Conservation (phyloP, 2,888 invertebrate species). For the Acrobasis suavella region DNA sequence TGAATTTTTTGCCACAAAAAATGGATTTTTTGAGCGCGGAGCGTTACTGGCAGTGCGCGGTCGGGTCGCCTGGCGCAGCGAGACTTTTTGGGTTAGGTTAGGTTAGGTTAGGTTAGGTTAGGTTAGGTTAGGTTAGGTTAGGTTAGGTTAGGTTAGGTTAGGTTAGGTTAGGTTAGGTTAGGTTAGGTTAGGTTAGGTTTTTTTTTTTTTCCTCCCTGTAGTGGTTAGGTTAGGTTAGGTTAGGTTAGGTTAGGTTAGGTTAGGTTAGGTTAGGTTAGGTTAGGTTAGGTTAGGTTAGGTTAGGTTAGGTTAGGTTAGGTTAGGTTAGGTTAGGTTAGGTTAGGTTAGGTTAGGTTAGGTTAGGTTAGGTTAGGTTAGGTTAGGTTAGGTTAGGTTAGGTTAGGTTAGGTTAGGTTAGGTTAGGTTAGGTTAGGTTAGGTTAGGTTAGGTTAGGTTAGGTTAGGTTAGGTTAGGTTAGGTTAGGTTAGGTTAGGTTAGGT, state of each 20-base stretch:
- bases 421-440: no score
- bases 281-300: constrained; percentile 30
- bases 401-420: no score
- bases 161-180: constrained; percentile 28
- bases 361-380: constrained; percentile 32
- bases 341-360: constrained; percentile 29
- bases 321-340: constrained; percentile 29
- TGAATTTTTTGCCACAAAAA: no score
- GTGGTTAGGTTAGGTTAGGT: constrained; percentile 27
- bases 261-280: constrained; percentile 29
- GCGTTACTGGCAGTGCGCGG: no score
- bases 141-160: constrained; percentile 25
- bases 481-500: no score
- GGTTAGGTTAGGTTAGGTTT: constrained; percentile 29
- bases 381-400: constrained; percentile 10
- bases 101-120: constrained; percentile 36
- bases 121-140: constrained; percentile 26
- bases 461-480: no score
- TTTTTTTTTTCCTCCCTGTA: no score
- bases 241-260: constrained; percentile 29
- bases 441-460: no score
- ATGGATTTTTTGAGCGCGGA: no score
- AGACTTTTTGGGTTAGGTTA: constrained; percentile 29
- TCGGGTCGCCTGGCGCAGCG: not conserved
- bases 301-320: constrained; percentile 28